Conservation (phyloP, 2,888 invertebrate genomes). For the Cataglyphis rosenhaueri region DNA sequence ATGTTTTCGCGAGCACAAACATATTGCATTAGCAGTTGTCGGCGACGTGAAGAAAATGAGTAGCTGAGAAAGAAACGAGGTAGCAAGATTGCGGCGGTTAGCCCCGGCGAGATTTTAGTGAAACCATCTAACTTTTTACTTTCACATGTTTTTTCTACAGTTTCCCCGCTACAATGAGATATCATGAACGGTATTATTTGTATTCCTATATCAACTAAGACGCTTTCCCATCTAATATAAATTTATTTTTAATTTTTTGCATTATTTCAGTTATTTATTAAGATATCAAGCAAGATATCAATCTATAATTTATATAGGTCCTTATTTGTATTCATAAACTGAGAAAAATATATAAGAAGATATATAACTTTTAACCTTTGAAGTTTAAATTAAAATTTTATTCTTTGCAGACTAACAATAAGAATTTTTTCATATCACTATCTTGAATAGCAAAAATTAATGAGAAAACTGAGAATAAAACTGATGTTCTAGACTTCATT, state of each 20-base stretch:
- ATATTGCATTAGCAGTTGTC: conserved; percentile 50
- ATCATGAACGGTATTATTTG: not conserved
- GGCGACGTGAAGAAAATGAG: conserved; percentile 53
- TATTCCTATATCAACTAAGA: not conserved
- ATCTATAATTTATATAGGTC: not conserved
- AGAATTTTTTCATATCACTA: not conserved
- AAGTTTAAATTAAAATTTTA: not conserved
- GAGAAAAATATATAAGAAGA: not conserved
- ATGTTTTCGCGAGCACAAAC: conserved; percentile 52
- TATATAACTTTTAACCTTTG: not conserved
- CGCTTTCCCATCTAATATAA: not conserved
- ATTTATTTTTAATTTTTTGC: not conserved
- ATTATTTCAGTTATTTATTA: not conserved
- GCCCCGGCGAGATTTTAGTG: conserved; percentile 40
- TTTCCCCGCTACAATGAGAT: not conserved
- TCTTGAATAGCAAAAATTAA: not conserved
- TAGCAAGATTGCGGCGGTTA: conserved; percentile 39
- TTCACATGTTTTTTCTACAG: conserved; percentile 4
- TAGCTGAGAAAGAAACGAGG: conserved; percentile 41
- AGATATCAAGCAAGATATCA: not conserved
- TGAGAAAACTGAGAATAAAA: not conserved
- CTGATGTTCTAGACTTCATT: not conserved
- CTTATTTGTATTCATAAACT: not conserved
- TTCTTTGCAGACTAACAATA: not conserved
- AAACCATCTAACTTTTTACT: conserved; percentile 34